Evolutionary conservation across 2,888 invertebrate genomes (phyloP).

Genomic region (Agrochola lychnidis): DNA sequence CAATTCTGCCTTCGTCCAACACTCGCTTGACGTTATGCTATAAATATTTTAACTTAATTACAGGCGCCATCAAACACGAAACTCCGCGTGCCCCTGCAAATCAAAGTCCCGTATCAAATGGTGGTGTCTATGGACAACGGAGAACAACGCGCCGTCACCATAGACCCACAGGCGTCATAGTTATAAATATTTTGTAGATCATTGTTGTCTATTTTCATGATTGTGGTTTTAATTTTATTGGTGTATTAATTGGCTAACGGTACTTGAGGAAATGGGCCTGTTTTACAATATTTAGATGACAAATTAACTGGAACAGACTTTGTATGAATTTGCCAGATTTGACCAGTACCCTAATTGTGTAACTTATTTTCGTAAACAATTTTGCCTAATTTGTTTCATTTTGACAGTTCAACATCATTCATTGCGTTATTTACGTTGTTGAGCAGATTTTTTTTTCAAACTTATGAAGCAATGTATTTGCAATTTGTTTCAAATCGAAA

Average conservation of each 20-base stretch:
- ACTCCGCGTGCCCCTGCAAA: conserved; percentile 84
- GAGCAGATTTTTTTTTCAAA: no score
- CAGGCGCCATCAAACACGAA: conserved; percentile 86
- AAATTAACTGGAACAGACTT: not conserved
- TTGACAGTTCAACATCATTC: no score
- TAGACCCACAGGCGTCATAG: conserved; percentile 73
- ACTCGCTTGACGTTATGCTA: not conserved
- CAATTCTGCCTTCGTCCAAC: not conserved
- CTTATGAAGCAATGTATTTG: no score
- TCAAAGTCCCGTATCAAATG: conserved; percentile 87
- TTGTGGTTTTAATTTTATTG: conserved; percentile 2
- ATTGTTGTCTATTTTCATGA: not conserved
- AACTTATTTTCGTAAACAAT: no score
- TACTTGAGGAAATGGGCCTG: not conserved
- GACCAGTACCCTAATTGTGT: no score
- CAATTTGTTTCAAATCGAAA: no score
- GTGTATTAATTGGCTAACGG: not conserved
- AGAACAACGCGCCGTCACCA: conserved; percentile 79
- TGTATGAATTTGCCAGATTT: no score
- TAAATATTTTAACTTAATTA: conserved; percentile 1
- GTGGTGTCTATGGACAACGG: conserved; percentile 81
- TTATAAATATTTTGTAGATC: not conserved
- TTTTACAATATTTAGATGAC: not conserved
- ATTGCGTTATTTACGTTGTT: no score
- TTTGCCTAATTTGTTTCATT: no score